Conservation (phyloP, 2,797 vertebrate species). For the Melanotaenia pygmaea region DNA sequence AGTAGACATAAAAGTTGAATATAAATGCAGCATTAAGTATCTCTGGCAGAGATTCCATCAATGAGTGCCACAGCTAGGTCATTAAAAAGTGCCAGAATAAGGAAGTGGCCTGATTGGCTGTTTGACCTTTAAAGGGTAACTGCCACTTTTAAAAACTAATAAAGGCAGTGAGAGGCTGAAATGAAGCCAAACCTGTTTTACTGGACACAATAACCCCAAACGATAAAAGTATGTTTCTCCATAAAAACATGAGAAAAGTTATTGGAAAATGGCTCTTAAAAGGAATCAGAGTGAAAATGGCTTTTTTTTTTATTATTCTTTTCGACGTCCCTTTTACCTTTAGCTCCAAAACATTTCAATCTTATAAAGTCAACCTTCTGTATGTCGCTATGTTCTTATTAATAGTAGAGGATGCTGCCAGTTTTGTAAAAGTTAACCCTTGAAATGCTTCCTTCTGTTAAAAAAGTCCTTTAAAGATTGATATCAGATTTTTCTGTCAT, state of each 20-base stretch:
- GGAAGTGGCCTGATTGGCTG: constrained; percentile 77
- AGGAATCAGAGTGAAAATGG: constrained; percentile 62
- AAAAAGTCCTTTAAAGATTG: constrained; percentile 45
- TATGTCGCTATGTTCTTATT: constrained; percentile 47
- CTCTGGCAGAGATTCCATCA: constrained; percentile 52
- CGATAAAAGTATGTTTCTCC: constrained; percentile 77
- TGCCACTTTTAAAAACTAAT: constrained; percentile 81
- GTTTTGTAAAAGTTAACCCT: constrained; percentile 52
- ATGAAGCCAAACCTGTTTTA: constrained; percentile 73
- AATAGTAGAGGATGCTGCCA: constrained; percentile 46
- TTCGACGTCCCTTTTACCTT: constrained; percentile 37
- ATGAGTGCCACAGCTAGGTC: constrained; percentile 57
- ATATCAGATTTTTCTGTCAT: constrained; percentile 48
- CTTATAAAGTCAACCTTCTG: constrained; percentile 59
- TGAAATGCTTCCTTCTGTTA: constrained; percentile 16
- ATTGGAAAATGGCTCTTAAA: constrained; percentile 69
- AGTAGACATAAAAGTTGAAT: constrained; percentile 32
- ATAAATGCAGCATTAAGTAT: constrained; percentile 49
- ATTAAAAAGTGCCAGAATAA: constrained; percentile 73
- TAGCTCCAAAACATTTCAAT: constrained; percentile 68
- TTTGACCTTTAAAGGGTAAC: constrained; percentile 87
- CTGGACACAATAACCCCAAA: constrained; percentile 75
- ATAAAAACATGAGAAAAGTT: constrained; percentile 68
- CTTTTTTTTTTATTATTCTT: constrained; percentile 40
- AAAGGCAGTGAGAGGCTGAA: constrained; percentile 71